Evolutionary conservation across 2,797 vertebrate genomes (phyloP), one percentile per base, ranked within the genome.

Genomic region (Trachurus trachurus): DNA sequence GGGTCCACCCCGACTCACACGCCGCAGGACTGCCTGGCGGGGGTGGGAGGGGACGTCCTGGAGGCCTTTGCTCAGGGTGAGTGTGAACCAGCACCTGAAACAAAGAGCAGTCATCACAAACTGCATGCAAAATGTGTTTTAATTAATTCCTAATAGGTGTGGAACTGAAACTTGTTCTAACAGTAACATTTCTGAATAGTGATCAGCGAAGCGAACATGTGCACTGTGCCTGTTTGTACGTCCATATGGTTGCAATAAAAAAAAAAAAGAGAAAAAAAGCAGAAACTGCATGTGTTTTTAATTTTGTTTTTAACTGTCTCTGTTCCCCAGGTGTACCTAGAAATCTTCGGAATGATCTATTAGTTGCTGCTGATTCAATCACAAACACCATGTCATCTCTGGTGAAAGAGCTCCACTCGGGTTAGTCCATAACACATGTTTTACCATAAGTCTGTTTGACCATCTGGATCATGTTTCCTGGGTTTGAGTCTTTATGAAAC

Each of bases 301-400:
- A 9, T 61, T 8, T 21, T 10, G 19, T 52, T 57, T 60, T 19
- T 9, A 53, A 52, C 13, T 39, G 15, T 62, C 5, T 80, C 9
- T 74, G 59, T 88, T 66, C 70, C 84, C 60, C 87, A 99, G 98
- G 98, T 95, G 94, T 96, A 16, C 96, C 97, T 88, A 97, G 98
- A 92, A 99, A 99, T 93, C 98, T 99, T 74, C 97, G 95, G 73
- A 98, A 97, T 0, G 98, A 99, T 90, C 95, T 99, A 81, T 94
- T 99, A 94, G 98, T 99, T 67, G 98, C 98, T 1, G 98, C 98
- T 2, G 98, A 99, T 71, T 99, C 98, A 49, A 99, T 99, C 92
- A 99, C 98, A 88, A 98, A 98, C 94, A 99, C 98, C 82, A 96
- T 99, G 98, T 98, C 97, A 0, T 99, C 97, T 0, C 94, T 99